phyloP scores from a whole-genome alignment of 1,140 invertebrate genomes.

The Metaphire vulgaris region DNA sequence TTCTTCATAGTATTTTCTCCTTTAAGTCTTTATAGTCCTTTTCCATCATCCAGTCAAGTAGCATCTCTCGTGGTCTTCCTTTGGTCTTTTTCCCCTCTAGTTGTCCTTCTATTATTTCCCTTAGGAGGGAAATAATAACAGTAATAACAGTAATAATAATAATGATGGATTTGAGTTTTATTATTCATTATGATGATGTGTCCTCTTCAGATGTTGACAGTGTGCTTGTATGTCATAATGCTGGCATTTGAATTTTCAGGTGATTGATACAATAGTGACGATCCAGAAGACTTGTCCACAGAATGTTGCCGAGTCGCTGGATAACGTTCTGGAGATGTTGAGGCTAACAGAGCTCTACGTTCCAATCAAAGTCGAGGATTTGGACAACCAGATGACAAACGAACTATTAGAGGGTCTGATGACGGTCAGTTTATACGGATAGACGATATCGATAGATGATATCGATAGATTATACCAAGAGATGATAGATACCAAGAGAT shows the following conservation, averaged over 20 bases:
- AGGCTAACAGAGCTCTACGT: constrained; percentile 84
- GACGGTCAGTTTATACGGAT: constrained; percentile 42
- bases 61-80: too few relatives aligned
- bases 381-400: constrained; percentile 79
- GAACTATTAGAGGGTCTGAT: constrained; percentile 85
- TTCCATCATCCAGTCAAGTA: too few relatives aligned
- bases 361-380: constrained; percentile 68
- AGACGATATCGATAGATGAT: too few relatives aligned
- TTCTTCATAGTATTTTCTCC: too few relatives aligned
- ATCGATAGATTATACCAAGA: too few relatives aligned
- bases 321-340: constrained; percentile 73
- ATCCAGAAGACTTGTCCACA: neutral
- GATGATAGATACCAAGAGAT: too few relatives aligned
- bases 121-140: neutral
- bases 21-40: too few relatives aligned
- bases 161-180: too few relatives aligned
- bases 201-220: neutral
- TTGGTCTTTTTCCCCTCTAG: too few relatives aligned
- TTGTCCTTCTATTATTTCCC: too few relatives aligned
- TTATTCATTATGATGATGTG: neutral
- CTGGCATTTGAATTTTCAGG: neutral
- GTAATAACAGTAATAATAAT: neutral
- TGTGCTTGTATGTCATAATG: neutral
- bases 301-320: neutral
- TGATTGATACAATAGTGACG: neutral